Evolutionary conservation across 2,888 invertebrate species (phyloP).

Genomic region (Scrobipalpa costella): DNA sequence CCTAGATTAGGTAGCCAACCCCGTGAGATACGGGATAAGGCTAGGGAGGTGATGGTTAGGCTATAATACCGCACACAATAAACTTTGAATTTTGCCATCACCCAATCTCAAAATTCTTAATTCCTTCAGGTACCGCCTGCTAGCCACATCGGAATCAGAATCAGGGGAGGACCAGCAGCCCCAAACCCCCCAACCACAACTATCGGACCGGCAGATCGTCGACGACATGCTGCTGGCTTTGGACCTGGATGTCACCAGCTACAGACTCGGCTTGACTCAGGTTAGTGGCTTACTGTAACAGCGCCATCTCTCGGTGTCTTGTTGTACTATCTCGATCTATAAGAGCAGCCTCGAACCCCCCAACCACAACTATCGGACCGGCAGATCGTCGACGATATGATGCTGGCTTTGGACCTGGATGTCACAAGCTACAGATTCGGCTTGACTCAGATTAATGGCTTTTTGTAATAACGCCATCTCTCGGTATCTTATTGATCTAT

Average conservation of each 20-base stretch:
- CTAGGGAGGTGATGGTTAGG: no score
- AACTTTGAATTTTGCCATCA: no score
- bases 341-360: no score
- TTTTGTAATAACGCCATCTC: no score
- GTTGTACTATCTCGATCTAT: no score
- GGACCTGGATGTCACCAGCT: slow-evolving; percentile 92
- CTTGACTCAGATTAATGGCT: slow-evolving; percentile 92
- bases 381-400: slow-evolving; percentile 90
- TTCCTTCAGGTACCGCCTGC: slow-evolving; percentile 72
- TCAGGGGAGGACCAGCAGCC: slow-evolving; percentile 43
- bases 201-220: slow-evolving; percentile 84
- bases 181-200: slow-evolving; percentile 63
- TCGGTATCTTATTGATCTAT: no score
- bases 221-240: slow-evolving; percentile 91
- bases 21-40: no score
- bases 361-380: no score
- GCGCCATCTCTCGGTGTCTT: no score
- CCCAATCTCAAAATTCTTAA: not conserved
- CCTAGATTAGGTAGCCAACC: no score
- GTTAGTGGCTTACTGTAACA: slow-evolving; percentile 84
- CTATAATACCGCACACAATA: no score
- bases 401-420: slow-evolving; percentile 91
- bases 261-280: slow-evolving; percentile 95
- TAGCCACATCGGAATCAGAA: slow-evolving; percentile 70
- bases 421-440: slow-evolving; percentile 93